Evolutionary conservation across 2,888 invertebrate genomes (phyloP).

Genomic region (Tenthredo notha): DNA sequence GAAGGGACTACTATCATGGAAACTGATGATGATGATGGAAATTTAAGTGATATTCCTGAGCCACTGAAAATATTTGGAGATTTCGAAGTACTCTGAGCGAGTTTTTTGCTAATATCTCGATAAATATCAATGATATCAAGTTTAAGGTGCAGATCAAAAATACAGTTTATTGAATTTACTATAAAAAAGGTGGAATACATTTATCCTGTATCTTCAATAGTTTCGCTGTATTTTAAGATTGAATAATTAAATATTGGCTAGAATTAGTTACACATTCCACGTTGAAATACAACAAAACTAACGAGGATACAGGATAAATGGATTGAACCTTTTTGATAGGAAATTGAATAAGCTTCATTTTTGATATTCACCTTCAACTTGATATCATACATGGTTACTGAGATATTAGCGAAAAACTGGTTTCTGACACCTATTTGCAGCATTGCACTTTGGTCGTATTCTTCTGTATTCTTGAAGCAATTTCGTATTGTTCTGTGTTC

Average conservation of each 20-base stretch:
- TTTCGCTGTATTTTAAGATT: not conserved
- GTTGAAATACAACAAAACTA: not conserved
- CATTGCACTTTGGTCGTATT: too few relatives aligned
- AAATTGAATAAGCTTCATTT: not conserved
- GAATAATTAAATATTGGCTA: not conserved
- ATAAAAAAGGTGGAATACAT: not conserved
- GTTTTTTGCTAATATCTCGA: not conserved
- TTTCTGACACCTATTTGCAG: not conserved
- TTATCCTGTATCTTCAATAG: not conserved
- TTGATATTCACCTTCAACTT: not conserved
- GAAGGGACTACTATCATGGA: not conserved
- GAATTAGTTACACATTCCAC: not conserved
- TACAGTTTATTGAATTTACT: not conserved
- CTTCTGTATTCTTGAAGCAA: not conserved
- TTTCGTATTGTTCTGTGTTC: not conserved
- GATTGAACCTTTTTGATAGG: not conserved
- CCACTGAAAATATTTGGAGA: not conserved
- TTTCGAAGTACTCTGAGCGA: not conserved
- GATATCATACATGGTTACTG: not conserved
- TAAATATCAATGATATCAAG: not conserved
- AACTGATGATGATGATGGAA: not conserved
- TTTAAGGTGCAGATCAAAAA: not conserved
- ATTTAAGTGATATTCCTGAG: not conserved
- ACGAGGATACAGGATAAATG: not conserved
- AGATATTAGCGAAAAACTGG: not conserved